Conservation (phyloP, 1,140 invertebrate genomes). For the Stegodyphus mimosarum region DNA sequence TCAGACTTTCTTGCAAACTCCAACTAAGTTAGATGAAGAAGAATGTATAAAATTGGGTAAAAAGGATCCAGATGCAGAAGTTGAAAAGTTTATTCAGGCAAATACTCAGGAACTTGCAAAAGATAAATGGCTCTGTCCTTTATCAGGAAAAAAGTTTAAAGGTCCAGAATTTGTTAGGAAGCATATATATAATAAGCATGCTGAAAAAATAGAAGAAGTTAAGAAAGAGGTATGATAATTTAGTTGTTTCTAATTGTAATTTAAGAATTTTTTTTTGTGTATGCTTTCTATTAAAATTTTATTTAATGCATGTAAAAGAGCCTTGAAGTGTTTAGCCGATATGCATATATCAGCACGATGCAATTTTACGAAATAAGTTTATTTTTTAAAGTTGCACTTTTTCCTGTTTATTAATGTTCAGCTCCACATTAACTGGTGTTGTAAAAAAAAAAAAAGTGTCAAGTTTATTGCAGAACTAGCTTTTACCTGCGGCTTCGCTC, state of each 20-base stretch:
- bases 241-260: background rate
- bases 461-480: too few relatives aligned
- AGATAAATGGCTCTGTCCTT: slow-evolving; percentile 98
- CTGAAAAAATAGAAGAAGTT: slow-evolving; percentile 96
- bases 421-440: too few relatives aligned
- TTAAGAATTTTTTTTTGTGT: background rate
- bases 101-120: slow-evolving; percentile 96
- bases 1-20: slow-evolving; percentile 82
- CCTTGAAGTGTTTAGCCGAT: too few relatives aligned
- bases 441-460: too few relatives aligned
- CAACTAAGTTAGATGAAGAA: slow-evolving; percentile 78
- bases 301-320: slow-evolving; percentile 18
- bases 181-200: slow-evolving; percentile 98
- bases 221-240: slow-evolving; percentile 81
- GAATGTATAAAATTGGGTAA: slow-evolving; percentile 88
- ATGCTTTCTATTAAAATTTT: background rate
- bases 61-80: slow-evolving; percentile 87
- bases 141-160: slow-evolving; percentile 99
- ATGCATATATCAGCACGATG: too few relatives aligned
- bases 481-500: too few relatives aligned
- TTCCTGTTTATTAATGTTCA: too few relatives aligned
- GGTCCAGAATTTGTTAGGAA: slow-evolving; percentile 99
- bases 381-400: too few relatives aligned
- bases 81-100: slow-evolving; percentile 92
- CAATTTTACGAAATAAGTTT: too few relatives aligned